These are phyloP conservation scores for Gallinago solitaria DNA, from an alignment of 2,797 vertebrate species.

Conservation along the genomic window DNA sequence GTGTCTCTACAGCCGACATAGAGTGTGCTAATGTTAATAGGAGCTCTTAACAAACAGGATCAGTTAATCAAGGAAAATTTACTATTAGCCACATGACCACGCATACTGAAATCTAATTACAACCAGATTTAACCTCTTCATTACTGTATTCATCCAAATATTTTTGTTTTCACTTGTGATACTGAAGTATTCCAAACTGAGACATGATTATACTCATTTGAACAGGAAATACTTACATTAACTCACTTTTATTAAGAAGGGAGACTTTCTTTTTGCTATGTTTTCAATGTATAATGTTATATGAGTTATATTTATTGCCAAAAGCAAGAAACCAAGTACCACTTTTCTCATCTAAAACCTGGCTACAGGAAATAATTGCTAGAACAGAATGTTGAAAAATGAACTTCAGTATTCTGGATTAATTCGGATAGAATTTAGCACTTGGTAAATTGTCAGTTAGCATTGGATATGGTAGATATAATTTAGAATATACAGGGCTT, in stretches of 20 bases:
- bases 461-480: neutral
- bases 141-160: constrained; percentile 75
- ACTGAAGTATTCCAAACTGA: constrained; percentile 51
- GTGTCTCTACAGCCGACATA: constrained; percentile 85
- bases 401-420: neutral
- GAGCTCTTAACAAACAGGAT: constrained; percentile 95
- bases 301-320: constrained; percentile 12
- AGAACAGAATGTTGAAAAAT: constrained; percentile 29
- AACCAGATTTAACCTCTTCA: constrained; percentile 81
- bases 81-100: constrained; percentile 91
- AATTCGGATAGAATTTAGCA: constrained; percentile 49
- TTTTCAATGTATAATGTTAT: neutral
- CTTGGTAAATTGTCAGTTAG: constrained; percentile 37
- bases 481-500: constrained; percentile 1
- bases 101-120: constrained; percentile 86
- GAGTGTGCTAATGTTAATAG: constrained; percentile 91
- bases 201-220: constrained; percentile 55
- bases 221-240: constrained; percentile 33
- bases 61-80: constrained; percentile 99
- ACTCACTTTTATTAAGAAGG: neutral
- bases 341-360: neutral
- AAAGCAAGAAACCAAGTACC: neutral
- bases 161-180: constrained; percentile 71
- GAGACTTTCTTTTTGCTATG: neutral
- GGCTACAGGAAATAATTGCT: constrained; percentile 16